These are phyloP conservation scores for Chrysodeixis includens DNA, from an alignment of 2,888 invertebrate species.

Conservation along the genomic window DNA sequence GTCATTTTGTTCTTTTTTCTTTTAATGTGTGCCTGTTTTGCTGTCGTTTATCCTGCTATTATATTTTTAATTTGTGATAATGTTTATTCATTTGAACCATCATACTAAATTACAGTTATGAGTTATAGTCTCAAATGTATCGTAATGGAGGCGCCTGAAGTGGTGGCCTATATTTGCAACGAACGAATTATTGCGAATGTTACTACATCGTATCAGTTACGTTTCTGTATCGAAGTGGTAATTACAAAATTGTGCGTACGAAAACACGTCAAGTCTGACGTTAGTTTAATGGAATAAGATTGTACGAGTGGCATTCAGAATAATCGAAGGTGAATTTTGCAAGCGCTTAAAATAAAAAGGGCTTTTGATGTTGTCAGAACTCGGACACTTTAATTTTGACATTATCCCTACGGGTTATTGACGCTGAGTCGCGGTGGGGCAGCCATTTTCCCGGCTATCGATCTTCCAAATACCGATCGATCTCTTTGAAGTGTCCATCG, in stretches of 20 bases:
- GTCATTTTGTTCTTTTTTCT: conserved; percentile 15
- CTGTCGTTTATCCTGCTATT: neutral
- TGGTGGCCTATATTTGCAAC: conserved; percentile 73
- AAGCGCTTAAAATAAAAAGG: conserved; percentile 43
- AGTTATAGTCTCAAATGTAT: conserved; percentile 52
- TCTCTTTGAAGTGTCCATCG: conserved; percentile 86
- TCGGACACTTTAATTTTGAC: conserved; percentile 28
- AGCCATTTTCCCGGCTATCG: conserved; percentile 68
- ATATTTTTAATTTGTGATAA: conserved; percentile 20
- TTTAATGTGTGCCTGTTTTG: conserved; percentile 7
- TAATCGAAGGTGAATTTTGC: conserved; percentile 23
- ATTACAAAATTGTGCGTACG: conserved; percentile 25
- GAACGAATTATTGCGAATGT: conserved; percentile 73
- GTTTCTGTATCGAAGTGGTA: conserved; percentile 26
- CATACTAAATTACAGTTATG: conserved; percentile 50
- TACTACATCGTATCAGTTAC: conserved; percentile 59
- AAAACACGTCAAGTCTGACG: conserved; percentile 14
- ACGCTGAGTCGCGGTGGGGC: conserved; percentile 48
- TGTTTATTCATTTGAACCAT: conserved; percentile 42
- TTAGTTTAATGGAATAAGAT: conserved; percentile 12
- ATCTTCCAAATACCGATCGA: conserved; percentile 82
- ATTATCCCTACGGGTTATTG: conserved; percentile 44
- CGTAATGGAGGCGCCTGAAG: conserved; percentile 66
- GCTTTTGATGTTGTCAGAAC: conserved; percentile 43
- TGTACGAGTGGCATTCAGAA: neutral